These are phyloP conservation scores for Corythaixoides concolor DNA, from an alignment of 2,113 vertebrate species.

Conservation along the genomic window DNA sequence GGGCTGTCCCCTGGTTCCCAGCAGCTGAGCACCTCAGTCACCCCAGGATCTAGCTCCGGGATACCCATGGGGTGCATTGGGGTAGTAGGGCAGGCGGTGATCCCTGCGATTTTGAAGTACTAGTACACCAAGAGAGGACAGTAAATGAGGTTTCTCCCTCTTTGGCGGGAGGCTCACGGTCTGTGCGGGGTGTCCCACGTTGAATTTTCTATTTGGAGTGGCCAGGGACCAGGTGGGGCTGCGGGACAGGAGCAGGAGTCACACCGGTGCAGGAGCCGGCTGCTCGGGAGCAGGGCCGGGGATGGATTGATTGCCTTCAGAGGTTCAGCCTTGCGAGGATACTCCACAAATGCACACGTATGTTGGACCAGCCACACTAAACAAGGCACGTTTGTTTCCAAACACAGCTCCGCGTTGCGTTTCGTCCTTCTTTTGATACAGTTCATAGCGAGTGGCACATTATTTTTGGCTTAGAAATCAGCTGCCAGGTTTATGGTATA, in stretches of 20 bases:
- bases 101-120: accelerated
- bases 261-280: accelerated
- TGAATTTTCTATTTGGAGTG: background rate
- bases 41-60: background rate
- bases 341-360: accelerated
- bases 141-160: background rate
- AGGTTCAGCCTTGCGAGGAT: accelerated
- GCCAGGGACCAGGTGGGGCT: background rate
- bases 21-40: background rate
- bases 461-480: background rate
- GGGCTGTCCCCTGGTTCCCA: background rate
- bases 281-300: background rate
- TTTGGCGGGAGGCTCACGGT: accelerated
- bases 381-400: background rate
- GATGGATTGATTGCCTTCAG: accelerated
- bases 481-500: background rate
- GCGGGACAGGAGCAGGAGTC: background rate
- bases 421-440: background rate
- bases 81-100: accelerated
- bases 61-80: accelerated
- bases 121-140: no score
- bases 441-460: background rate
- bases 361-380: accelerated
- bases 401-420: background rate
- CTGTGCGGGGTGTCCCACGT: accelerated